Percentiles rank a stretch among this genome's conserved stretches.
phyloP scores from a whole-genome alignment of 35 echinoderm and acorn worm genomes.

The Ophiothrix spiculata region DNA sequence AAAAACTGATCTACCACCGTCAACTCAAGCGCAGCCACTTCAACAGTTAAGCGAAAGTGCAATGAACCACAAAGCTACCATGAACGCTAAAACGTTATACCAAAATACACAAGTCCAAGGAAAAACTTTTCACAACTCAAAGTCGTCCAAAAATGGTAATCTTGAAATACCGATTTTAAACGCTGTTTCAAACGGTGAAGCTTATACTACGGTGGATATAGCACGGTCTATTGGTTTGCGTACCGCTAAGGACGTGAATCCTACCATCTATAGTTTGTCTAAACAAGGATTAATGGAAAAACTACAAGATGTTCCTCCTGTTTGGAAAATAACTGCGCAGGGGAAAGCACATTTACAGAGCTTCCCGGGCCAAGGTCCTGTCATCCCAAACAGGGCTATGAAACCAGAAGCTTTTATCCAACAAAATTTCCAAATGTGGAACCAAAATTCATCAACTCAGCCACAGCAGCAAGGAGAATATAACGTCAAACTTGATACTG shows the following conservation, averaged over 20 bases:
- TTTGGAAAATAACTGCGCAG: constrained; percentile 26
- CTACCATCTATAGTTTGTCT: constrained; percentile 43
- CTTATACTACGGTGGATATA: constrained; percentile 28
- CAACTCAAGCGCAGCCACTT: neutral
- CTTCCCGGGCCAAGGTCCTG: neutral
- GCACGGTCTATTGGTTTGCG: constrained; percentile 34
- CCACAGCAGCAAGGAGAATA: too few relatives aligned
- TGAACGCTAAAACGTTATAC: neutral
- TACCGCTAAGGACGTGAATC: constrained; percentile 37
- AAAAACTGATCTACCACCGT: neutral
- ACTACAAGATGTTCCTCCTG: constrained; percentile 40
- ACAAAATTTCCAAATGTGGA: neutral
- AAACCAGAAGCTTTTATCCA: constrained; percentile 9
- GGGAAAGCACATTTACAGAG: neutral
- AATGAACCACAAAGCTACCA: neutral
- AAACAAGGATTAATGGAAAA: constrained; percentile 15
- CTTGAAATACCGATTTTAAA: constrained; percentile 11
- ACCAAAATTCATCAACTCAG: constrained; percentile 19
- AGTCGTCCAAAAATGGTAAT: neutral
- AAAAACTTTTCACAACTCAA: neutral
- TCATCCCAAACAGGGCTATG: too few relatives aligned
- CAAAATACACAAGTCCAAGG: neutral
- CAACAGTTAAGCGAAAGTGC: constrained; percentile 20
- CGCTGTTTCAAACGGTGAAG: constrained; percentile 13
- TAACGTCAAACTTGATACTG: neutral